phyloP scores from a whole-genome alignment of 2,113 vertebrate species.

The Nesoenas mayeri region DNA sequence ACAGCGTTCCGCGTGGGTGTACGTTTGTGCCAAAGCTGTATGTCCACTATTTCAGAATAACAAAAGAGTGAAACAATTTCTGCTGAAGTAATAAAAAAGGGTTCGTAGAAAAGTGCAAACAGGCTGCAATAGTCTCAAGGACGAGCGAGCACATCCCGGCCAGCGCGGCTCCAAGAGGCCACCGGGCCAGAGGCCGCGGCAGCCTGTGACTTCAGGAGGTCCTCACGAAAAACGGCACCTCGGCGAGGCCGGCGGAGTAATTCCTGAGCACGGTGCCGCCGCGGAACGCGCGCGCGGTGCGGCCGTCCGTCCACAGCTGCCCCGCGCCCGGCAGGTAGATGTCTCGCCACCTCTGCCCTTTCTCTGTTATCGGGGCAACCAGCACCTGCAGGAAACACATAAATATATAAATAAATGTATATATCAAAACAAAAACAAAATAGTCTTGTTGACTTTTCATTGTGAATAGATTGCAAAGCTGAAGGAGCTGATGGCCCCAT shows the following conservation, averaged over 20 bases:
- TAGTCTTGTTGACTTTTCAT: not conserved
- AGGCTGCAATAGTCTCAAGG: not conserved
- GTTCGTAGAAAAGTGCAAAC: not conserved
- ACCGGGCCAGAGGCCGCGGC: not conserved
- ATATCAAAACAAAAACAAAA: too few species aligned
- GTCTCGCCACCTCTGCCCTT: slow-evolving; percentile 78
- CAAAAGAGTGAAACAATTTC: not conserved
- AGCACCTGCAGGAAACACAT: slow-evolving; percentile 75
- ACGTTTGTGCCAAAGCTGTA: not conserved
- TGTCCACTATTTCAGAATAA: not conserved
- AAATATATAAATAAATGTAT: too few species aligned
- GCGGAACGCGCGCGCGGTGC: slow-evolving; percentile 80
- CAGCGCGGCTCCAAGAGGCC: not conserved
- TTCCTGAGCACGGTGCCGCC: slow-evolving; percentile 84
- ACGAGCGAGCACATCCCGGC: not conserved
- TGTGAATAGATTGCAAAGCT: not conserved
- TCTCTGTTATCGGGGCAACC: slow-evolving; percentile 86
- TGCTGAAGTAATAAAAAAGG: not conserved
- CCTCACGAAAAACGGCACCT: slow-evolving; percentile 83
- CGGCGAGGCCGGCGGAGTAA: slow-evolving; percentile 79
- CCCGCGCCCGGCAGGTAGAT: slow-evolving; percentile 85
- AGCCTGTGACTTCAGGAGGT: not conserved
- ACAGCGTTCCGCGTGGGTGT: accelerated
- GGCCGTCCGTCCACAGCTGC: slow-evolving; percentile 83
- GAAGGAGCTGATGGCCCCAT: not conserved